Base-by-base conservation (phyloP, 2,797 vertebrate species). In the Clarias fuscus region DNA sequence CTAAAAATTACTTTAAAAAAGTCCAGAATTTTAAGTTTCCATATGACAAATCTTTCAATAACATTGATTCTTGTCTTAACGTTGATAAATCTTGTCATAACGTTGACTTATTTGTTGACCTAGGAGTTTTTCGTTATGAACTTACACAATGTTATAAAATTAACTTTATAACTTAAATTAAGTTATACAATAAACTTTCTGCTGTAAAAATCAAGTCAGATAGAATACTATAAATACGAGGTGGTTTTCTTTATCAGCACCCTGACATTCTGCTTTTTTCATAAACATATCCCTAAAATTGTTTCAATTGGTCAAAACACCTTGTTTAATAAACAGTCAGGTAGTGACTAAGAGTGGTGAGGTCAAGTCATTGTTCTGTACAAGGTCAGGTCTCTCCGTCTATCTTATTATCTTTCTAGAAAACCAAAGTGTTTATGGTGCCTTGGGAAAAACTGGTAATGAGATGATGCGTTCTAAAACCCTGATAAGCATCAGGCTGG, bases 241-340 rank as follows among this genome's bases (percentile, higher is more conserved):
- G 70, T 48, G 30, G 8, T 61, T 7, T 59, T 43, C 2, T 75
- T 53, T 27, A 48, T 65, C 56, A 48, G 58, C 58, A 59, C 15
- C 14, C 58, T 15, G 58, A 48, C 43, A 48, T 8, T 48, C 1
- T 71, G n/a, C 64, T 24, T 13, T 40, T 40, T 72, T 48, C 20
- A 79, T 75, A 78, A 65, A 75, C 24, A 33, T 83, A 67, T 75
- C 37, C 1, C 56, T 68, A 7, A 73, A 84, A 75, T 82, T 81
- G 53, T 53, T 77, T 68, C 65, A 87, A 87, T 43, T 61, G 18
- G 20, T 30, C 78, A n/a, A 84, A 82, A 80, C 72, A 58, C 30
- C 7, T 6, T 89, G 88, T 88, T 84, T 84, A 15, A 82, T 85
- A 89, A 88, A 88, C 68, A 83, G 4, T 65, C 13, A 68, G 6